Evolutionary conservation across 2,888 invertebrate genomes (phyloP).

Genomic region (Glaucopsyche alexis): DNA sequence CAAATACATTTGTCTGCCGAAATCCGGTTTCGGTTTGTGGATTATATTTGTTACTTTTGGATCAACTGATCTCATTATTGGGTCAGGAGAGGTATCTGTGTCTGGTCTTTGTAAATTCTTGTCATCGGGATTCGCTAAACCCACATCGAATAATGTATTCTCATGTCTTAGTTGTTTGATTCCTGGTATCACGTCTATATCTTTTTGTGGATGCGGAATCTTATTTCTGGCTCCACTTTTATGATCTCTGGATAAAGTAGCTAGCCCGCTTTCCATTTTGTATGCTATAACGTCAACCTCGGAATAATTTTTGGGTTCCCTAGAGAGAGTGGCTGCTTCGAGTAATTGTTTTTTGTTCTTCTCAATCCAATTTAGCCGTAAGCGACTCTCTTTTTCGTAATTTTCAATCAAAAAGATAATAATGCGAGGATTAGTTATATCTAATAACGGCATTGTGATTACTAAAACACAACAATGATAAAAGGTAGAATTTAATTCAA

Average conservation of each 20-base stretch:
- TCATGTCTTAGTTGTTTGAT: constrained; percentile 47
- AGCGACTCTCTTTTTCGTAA: constrained; percentile 53
- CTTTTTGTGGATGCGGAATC: constrained; percentile 46
- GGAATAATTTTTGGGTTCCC: constrained; percentile 52
- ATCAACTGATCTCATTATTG: constrained; percentile 55
- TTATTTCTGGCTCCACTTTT: constrained; percentile 46
- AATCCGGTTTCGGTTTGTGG: constrained; percentile 49
- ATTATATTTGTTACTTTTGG: constrained; percentile 45
- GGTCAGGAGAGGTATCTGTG: constrained; percentile 47
- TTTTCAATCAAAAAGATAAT: constrained; percentile 54
- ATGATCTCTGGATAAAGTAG: constrained; percentile 52
- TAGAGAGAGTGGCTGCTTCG: constrained; percentile 50
- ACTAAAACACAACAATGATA: constrained; percentile 20
- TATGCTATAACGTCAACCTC: constrained; percentile 52
- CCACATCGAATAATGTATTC: constrained; percentile 50
- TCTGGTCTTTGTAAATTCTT: constrained; percentile 48
- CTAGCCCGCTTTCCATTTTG: constrained; percentile 51
- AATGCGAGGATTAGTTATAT: constrained; percentile 53
- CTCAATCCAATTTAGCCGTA: constrained; percentile 53
- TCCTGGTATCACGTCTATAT: constrained; percentile 48
- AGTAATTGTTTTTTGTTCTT: constrained; percentile 48
- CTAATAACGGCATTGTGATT: constrained; percentile 48
- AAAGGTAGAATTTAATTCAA: constrained; percentile 28
- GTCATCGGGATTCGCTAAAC: constrained; percentile 51
- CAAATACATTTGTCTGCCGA: constrained; percentile 49